Evolutionary conservation across 2,888 invertebrate species (phyloP), one percentile per base, ranked within the genome.

Genomic region (Drosophila putrida): DNA sequence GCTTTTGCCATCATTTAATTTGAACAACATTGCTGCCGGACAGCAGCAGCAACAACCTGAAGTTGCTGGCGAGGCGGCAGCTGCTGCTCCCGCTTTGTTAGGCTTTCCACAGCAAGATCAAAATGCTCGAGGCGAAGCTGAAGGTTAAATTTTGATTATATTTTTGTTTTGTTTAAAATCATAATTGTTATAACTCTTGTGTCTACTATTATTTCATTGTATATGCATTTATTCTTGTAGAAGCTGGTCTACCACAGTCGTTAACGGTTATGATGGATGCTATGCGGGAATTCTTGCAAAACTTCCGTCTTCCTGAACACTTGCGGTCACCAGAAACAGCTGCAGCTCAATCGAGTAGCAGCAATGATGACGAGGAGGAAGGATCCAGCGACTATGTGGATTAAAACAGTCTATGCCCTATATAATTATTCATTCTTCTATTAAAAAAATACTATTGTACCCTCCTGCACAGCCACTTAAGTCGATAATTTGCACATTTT

Each of bases 211-310:
- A 31, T 53, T 10, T 36, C 9, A 57, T 44, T 43, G 25, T 20
- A 33, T 15, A 27, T 46, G 25, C 31, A 25, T 46, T 53, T 51
- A 50, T 57, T 50, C 27, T 47, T 62, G 0, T 65, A 80, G 92
- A 82, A 70, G 60, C 67, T 38, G 88, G 85, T 53, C 92, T 96
- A 11, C 93, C 95, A 35, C 93, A 94, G 63, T 95, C 95, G 62
- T 94, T 96, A 3, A 95, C 94, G 6, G 94, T 94, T 0, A 93
- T 96, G 63, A 93, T 96, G 75, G 95, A 95, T 81, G 95, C 96
- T 9, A 95, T 96, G 95, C 92, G 96, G 43, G 95, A 96, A 81
- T 93, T 96, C 62, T 92, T 96, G 39, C 94, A 94, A 64, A 95
- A 95, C 87, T 95, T 95, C 63, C 93, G 95, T 54, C 92, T 94